Conservation (phyloP, 2,113 vertebrate genomes). For the Fregetta grallaria region DNA sequence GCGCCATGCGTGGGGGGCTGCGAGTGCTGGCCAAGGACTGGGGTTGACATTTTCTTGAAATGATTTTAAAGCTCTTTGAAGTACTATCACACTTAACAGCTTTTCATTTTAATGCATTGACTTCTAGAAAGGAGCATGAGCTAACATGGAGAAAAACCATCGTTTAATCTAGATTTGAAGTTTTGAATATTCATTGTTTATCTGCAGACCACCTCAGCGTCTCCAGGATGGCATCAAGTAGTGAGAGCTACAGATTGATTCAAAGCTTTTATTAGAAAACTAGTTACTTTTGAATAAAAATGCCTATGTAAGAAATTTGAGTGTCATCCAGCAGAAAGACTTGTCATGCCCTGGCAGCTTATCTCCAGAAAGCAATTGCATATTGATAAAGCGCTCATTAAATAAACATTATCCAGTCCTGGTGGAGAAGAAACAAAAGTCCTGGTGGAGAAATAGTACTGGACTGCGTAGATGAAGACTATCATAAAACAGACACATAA, state of each 20-base stretch:
- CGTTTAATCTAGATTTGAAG: background rate
- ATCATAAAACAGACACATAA: background rate
- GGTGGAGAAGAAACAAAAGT: background rate
- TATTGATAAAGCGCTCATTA: background rate
- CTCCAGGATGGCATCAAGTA: background rate
- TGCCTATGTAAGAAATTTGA: background rate
- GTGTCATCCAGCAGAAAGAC: background rate
- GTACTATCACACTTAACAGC: background rate
- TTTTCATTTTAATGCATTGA: background rate
- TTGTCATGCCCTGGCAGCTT: background rate
- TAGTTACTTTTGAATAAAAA: background rate
- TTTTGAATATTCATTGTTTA: background rate
- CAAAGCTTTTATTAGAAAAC: background rate
- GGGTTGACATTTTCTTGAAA: background rate
- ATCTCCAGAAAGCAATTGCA: background rate
- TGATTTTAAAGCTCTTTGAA: background rate
- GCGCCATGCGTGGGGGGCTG: rapidly evolving
- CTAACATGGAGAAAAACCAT: background rate
- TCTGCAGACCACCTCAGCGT: background rate
- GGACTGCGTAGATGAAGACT: background rate
- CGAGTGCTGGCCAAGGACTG: background rate
- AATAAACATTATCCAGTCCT: background rate
- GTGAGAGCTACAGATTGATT: background rate
- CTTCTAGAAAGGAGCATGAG: background rate
- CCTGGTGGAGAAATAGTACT: background rate